These are phyloP conservation scores for Pangasianodon hypophthalmus DNA, from an alignment of 2,113 vertebrate species.

Conservation along the genomic window DNA sequence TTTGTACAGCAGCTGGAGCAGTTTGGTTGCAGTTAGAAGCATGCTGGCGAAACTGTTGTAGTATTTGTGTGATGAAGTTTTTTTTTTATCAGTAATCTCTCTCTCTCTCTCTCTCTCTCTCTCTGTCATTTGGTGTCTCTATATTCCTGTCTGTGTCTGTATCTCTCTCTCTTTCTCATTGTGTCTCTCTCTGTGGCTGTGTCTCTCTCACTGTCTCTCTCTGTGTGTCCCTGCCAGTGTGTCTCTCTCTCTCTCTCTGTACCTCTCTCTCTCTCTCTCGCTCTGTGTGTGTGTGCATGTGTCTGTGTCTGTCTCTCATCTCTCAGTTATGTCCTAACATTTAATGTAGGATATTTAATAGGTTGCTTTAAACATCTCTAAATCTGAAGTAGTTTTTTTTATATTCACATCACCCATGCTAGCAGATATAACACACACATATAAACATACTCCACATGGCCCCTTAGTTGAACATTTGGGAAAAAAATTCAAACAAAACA, in stretches of 20 bases:
- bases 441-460: background rate
- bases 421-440: background rate
- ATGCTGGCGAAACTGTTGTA: background rate
- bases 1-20: constrained; percentile 33
- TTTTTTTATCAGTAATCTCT: background rate
- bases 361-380: background rate
- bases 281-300: background rate
- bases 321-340: background rate
- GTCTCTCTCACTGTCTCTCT: background rate
- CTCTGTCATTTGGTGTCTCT: background rate
- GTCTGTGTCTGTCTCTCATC: background rate
- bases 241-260: background rate
- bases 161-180: background rate
- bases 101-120: background rate
- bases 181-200: background rate
- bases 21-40: background rate
- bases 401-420: background rate
- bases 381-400: background rate
- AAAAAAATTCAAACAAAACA: background rate
- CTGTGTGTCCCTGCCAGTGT: background rate
- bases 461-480: constrained; percentile 18
- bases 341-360: background rate
- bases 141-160: background rate
- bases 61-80: background rate
- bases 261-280: background rate